Percentiles rank a stretch among this genome's conserved stretches.
Conservation (phyloP, 2,113 vertebrate species). For the Chloropsis cyanopogon region DNA sequence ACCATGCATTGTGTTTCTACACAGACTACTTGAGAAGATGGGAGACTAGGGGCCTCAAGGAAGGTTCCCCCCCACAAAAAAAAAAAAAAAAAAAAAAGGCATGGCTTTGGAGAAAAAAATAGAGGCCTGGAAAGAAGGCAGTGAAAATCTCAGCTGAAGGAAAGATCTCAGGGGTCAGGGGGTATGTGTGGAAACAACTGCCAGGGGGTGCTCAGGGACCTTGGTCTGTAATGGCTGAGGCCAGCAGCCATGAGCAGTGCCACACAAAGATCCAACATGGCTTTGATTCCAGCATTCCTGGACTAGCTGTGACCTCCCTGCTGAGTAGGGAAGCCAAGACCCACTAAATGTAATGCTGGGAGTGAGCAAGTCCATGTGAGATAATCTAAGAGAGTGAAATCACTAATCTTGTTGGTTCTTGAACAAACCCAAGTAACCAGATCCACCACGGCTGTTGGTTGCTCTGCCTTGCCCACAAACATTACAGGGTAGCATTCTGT, state of each 20-base stretch:
- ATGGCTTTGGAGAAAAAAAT: not conserved
- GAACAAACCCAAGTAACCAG: not conserved
- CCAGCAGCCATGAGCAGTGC: rapidly evolving
- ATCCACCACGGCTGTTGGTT: not conserved
- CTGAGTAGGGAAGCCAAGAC: not conserved
- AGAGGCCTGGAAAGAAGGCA: not conserved
- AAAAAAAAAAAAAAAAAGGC: not conserved
- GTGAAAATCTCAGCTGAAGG: not conserved
- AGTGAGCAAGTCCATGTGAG: rapidly evolving
- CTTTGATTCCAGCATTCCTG: not conserved
- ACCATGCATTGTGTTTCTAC: not conserved
- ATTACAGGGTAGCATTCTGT: not conserved
- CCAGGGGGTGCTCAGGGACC: not conserved
- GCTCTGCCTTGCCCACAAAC: not conserved
- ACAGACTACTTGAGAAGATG: not conserved
- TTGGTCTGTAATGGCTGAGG: not conserved
- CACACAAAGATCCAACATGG: not conserved
- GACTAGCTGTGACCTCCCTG: not conserved
- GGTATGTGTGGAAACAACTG: not conserved
- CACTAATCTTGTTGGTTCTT: not conserved
- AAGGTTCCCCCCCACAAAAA: not conserved
- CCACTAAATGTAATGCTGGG: not conserved
- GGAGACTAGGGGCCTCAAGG: not conserved
- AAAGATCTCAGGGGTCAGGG: not conserved
- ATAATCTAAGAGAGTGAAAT: not conserved